Conservation (phyloP, 2,888 invertebrate species). For the Apamea epomidion region DNA sequence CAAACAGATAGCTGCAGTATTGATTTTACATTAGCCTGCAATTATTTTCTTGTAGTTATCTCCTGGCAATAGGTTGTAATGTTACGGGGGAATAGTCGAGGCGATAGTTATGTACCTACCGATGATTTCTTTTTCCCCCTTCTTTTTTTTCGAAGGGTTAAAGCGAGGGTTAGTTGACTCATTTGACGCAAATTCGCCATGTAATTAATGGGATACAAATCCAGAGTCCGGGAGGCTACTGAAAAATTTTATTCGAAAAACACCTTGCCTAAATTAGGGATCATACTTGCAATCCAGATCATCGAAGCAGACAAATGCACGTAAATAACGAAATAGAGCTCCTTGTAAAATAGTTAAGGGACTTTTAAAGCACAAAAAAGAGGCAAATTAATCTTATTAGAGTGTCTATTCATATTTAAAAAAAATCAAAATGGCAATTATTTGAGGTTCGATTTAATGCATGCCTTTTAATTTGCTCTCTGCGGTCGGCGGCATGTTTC, state of each 20-base stretch:
- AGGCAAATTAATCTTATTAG: neutral
- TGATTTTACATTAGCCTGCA: conserved; percentile 65
- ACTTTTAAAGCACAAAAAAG: neutral
- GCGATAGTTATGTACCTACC: neutral
- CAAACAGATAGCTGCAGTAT: conserved; percentile 58
- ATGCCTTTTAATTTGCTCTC: neutral
- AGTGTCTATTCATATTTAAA: neutral
- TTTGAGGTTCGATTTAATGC: neutral
- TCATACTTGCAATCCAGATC: neutral
- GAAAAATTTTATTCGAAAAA: neutral
- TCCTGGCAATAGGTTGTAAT: neutral
- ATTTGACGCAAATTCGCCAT: neutral
- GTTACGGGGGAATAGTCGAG: conserved; percentile 19
- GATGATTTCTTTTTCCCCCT: neutral
- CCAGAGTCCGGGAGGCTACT: neutral
- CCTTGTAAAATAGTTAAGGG: neutral
- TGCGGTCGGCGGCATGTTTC: neutral
- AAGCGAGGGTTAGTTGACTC: neutral
- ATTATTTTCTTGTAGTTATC: conserved; percentile 58
- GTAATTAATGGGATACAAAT: neutral
- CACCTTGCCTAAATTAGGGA: neutral
- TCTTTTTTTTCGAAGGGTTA: neutral
- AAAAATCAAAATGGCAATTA: neutral
- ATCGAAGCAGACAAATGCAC: neutral
- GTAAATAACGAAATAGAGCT: neutral